Evolutionary conservation across 2,113 vertebrate genomes (phyloP).

Genomic region (Sminthopsis crassicaudata): DNA sequence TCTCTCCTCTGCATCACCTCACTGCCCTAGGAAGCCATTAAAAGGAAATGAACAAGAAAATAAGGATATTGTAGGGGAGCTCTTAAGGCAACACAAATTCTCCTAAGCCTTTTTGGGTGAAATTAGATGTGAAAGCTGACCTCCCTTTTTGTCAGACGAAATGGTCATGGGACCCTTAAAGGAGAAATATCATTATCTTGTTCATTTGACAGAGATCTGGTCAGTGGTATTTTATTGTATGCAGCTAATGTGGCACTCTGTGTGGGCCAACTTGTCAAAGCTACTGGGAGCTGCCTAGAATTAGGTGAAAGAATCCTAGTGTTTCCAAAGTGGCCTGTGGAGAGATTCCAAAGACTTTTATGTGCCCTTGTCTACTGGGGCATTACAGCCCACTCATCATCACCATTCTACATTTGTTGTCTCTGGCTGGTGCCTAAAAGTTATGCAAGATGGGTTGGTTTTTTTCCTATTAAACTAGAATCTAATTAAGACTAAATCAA

Average conservation of each 20-base stretch:
- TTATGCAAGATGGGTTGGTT: slow-evolving; percentile 25
- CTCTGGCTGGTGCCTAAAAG: slow-evolving; percentile 6
- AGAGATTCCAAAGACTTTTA: background rate
- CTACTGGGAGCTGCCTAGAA: background rate
- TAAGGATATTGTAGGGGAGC: background rate
- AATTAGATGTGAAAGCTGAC: background rate
- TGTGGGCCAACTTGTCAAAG: background rate
- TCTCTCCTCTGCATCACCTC: too few relatives aligned
- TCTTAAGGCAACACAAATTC: background rate
- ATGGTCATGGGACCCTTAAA: background rate
- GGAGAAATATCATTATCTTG: background rate
- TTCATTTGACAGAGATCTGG: background rate
- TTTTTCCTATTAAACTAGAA: slow-evolving; percentile 25
- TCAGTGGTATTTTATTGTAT: background rate
- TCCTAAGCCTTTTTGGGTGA: background rate
- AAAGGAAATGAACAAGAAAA: background rate
- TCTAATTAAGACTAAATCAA: slow-evolving; percentile 40
- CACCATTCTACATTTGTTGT: background rate
- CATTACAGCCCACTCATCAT: background rate
- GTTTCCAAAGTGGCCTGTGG: background rate
- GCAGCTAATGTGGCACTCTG: background rate
- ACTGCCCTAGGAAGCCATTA: background rate
- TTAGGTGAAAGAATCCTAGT: background rate
- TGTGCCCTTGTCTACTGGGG: background rate
- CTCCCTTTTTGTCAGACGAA: background rate